Base-by-base conservation (phyloP, 2,888 invertebrate species). In the Hemistola chrysoprasaria region DNA sequence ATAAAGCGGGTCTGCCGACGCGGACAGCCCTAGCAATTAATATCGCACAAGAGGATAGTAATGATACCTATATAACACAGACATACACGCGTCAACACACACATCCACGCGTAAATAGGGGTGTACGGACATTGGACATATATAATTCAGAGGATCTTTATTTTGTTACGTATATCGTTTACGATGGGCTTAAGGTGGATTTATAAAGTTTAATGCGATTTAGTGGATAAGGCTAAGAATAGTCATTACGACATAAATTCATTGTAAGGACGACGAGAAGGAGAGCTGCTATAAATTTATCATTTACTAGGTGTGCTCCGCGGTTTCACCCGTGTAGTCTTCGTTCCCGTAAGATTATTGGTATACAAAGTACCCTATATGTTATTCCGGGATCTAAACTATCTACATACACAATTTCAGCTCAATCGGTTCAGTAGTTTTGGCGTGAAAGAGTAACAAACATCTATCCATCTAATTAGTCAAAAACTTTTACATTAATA, bases 1-100 rank as follows among this genome's bases (percentile, higher is more conserved):
- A 88, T 88, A 88, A 88, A 87, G 82, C 81, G 71, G 68, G 55
- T 71, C 61, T 62, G 60, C 53, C 53, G 58, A 54, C 56, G 47
- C 51, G 81, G 77, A 70, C 82, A 73, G 72, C 68, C 80, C 75
- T 66, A 59, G 65, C 84, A 77, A 85, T 88, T 86, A 87, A 88
- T 88, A 87, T 86, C 84, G 84, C 78, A 84, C 78, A 78, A 77
- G 80, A 76, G 78, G 71, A 68, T 67, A 71, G 73, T 75, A 73
- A 77, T 77, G 80, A 79, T 81, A 78, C 72, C 74, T 65, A 71
- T 66, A 38, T 33, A 33, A 24, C 40, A 40, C 40, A 39, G 38
- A 26, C 9, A 35, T 16, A 25, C 30, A 47, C 21, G 23, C 23
- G 22, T 8, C 30, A 36, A 49, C 44, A 48, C 35, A 23, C 32